phyloP scores from a whole-genome alignment of 1,140 invertebrate genomes.

The Zaprionus tsacasi region DNA sequence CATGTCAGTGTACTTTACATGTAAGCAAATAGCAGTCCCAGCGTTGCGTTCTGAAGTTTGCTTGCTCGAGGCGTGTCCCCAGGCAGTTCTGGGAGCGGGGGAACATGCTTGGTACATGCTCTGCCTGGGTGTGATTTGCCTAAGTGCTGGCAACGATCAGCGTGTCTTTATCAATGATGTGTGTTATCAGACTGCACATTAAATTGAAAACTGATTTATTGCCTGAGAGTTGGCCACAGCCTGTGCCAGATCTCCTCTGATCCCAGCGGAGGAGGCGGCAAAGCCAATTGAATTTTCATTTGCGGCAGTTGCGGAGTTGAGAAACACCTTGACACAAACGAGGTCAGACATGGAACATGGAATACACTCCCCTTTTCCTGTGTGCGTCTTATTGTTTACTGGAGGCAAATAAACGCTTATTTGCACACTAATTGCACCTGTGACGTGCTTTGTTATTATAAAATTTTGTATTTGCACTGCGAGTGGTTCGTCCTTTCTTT shows the following conservation, averaged over 20 bases:
- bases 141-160: constrained; percentile 47
- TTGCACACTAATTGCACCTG: constrained; percentile 83
- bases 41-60: constrained; percentile 36
- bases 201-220: constrained; percentile 44
- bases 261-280: constrained; percentile 37
- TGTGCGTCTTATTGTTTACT: constrained; percentile 42
- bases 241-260: constrained; percentile 54
- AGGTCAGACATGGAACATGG: constrained; percentile 50
- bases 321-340: constrained; percentile 52
- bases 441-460: constrained; percentile 83
- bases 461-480: constrained; percentile 76
- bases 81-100: too few species aligned
- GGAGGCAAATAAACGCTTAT: constrained; percentile 79
- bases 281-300: constrained; percentile 73
- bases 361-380: not conserved
- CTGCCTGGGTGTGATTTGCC: constrained; percentile 32
- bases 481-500: constrained; percentile 45
- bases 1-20: constrained; percentile 50
- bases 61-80: constrained; percentile 1
- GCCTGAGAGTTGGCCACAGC: constrained; percentile 15
- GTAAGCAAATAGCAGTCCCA: constrained; percentile 49
- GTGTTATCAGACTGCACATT: constrained; percentile 24
- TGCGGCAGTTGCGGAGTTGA: constrained; percentile 26
- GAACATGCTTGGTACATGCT: too few species aligned
- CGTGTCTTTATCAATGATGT: constrained; percentile 29